These are phyloP conservation scores for Tupaia chinensis DNA, from an alignment of 2,113 vertebrate species.

Conservation along the genomic window DNA sequence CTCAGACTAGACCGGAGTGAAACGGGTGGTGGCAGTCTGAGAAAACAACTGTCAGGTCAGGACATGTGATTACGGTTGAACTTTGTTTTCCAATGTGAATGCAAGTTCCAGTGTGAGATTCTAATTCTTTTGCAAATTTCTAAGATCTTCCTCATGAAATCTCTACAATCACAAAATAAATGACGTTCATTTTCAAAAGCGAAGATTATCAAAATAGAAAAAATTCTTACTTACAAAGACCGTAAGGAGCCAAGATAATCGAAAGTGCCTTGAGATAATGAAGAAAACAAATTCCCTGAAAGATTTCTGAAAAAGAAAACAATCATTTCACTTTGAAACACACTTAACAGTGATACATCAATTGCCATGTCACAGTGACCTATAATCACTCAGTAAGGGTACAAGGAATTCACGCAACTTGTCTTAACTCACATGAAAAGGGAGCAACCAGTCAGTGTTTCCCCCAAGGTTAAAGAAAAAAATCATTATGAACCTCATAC, in stretches of 20 bases:
- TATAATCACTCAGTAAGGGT: background rate
- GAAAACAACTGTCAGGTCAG: background rate
- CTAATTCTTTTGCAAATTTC: background rate
- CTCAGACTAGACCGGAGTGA: background rate
- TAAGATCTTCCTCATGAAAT: background rate
- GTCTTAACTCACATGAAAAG: background rate
- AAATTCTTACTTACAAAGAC: conserved; percentile 92
- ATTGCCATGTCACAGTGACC: background rate
- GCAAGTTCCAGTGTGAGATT: background rate
- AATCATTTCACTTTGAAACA: conserved; percentile 32
- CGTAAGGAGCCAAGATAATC: conserved; percentile 94
- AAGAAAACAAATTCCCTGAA: conserved; percentile 97
- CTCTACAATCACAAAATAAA: background rate
- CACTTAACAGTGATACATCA: background rate
- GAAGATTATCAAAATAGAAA: background rate
- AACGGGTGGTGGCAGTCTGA: background rate
- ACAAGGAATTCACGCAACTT: background rate
- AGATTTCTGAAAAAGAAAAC: conserved; percentile 91
- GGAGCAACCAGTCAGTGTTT: background rate
- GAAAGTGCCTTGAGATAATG: conserved; percentile 95
- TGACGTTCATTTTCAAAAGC: conserved; percentile 22
- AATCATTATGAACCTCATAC: background rate
- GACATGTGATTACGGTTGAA: background rate
- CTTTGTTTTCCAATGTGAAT: background rate
- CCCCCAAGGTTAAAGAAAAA: background rate